A percentile compares a stretch with the other conserved stretches of the same genome.
Conservation (phyloP, 2,888 invertebrate species). For the Epistrophe eligans region DNA sequence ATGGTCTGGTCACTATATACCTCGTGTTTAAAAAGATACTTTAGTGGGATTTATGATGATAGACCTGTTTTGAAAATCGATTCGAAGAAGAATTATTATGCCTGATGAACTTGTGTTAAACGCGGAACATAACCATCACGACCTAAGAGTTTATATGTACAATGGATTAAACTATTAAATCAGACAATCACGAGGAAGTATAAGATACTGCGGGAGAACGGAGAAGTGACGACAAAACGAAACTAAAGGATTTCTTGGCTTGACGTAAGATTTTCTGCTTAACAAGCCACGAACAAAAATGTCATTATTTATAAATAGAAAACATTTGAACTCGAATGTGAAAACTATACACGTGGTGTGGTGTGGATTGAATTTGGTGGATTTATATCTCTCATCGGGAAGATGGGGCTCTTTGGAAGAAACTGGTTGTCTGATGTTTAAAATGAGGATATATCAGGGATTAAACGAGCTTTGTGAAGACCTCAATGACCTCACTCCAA, state of each 20-base stretch:
- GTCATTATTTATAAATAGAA: slow-evolving; percentile 59
- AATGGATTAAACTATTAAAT: slow-evolving; percentile 17
- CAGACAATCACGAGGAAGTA: slow-evolving; percentile 31
- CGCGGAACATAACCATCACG: slow-evolving; percentile 55
- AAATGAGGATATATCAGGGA: slow-evolving; percentile 21
- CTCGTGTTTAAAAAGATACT: slow-evolving; percentile 45
- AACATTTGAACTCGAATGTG: slow-evolving; percentile 47
- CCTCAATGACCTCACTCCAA: neutral
- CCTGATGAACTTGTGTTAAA: slow-evolving; percentile 32
- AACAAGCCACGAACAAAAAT: slow-evolving; percentile 38
- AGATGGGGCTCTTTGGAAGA: neutral
- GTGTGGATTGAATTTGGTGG: neutral
- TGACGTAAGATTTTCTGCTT: neutral
- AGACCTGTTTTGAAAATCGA: slow-evolving; percentile 20
- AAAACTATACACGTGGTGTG: slow-evolving; percentile 27
- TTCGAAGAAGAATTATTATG: slow-evolving; percentile 23
- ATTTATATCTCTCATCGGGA: neutral
- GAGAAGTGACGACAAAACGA: neutral
- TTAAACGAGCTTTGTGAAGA: slow-evolving; percentile 24
- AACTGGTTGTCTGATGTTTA: slow-evolving; percentile 6
- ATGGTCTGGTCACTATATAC: slow-evolving; percentile 40
- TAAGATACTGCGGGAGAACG: neutral
- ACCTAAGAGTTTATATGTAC: slow-evolving; percentile 41
- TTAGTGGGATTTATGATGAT: slow-evolving; percentile 28
- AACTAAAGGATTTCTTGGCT: neutral